Percentiles rank a stretch among this genome's conserved stretches.
phyloP scores from a whole-genome alignment of 2,113 vertebrate species.

The Hiodon tergisus region DNA sequence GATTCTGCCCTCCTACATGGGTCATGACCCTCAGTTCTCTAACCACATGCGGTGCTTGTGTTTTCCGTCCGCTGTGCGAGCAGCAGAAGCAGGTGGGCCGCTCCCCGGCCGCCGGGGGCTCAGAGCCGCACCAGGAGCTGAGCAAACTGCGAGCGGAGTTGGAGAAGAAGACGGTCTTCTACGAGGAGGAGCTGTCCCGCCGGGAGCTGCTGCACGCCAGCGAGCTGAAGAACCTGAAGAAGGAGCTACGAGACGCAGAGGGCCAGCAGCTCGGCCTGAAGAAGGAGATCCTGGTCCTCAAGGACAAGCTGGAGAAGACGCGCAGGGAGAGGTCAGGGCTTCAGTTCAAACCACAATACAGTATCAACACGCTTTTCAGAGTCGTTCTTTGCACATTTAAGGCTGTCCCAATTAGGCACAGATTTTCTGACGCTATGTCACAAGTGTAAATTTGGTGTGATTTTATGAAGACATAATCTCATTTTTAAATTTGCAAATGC shows the following conservation, averaged over 20 bases:
- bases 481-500: no score
- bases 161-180: conserved; percentile 85
- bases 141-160: conserved; percentile 80
- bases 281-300: conserved; percentile 92
- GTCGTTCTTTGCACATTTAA: background rate
- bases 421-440: no score
- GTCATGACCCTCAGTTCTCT: background rate
- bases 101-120: conserved; percentile 64
- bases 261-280: conserved; percentile 87
- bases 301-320: conserved; percentile 94
- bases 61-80: background rate
- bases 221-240: conserved; percentile 85
- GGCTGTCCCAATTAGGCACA: no score
- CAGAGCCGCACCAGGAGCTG: conserved; percentile 86
- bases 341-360: background rate
- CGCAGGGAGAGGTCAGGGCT: conserved; percentile 78
- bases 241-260: conserved; percentile 87
- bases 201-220: conserved; percentile 77
- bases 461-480: no score
- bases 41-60: background rate
- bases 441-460: no score
- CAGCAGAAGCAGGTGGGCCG: conserved; percentile 81
- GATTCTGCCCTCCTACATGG: background rate
- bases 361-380: background rate
- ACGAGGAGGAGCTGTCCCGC: conserved; percentile 84